These are phyloP conservation scores for Acanthopagrus latus DNA, from an alignment of 2,797 vertebrate species.

Conservation along the genomic window DNA sequence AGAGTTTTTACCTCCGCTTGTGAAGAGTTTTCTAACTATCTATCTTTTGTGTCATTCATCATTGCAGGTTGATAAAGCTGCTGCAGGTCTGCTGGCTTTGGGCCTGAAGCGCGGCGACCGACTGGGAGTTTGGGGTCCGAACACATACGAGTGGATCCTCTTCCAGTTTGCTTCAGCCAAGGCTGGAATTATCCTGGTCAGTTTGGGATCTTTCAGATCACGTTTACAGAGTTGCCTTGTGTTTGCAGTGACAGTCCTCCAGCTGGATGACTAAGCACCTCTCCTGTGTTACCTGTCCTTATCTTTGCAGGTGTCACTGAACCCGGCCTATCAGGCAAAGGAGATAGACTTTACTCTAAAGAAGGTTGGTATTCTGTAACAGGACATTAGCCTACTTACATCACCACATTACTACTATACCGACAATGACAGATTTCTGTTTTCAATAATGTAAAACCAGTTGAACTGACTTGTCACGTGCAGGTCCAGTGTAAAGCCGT, in stretches of 20 bases:
- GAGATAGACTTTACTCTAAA: constrained; percentile 89
- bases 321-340: constrained; percentile 89
- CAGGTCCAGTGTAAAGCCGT: constrained; percentile 93
- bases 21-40: not conserved
- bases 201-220: constrained; percentile 43
- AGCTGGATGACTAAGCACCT: too few relatives aligned
- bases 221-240: too few relatives aligned
- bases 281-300: not conserved
- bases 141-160: constrained; percentile 92
- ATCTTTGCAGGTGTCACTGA: constrained; percentile 88
- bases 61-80: constrained; percentile 88
- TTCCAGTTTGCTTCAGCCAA: constrained; percentile 92
- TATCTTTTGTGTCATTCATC: constrained; percentile 13
- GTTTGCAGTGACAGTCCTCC: too few relatives aligned
- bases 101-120: constrained; percentile 89
- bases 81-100: constrained; percentile 91
- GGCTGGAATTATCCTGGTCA: constrained; percentile 92
- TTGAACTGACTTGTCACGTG: constrained; percentile 10
- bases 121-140: constrained; percentile 94
- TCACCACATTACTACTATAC: not conserved
- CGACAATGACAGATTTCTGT: not conserved
- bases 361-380: constrained; percentile 82
- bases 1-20: not conserved
- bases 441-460: not conserved
- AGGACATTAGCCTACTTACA: not conserved